Conservation (phyloP, 2,113 vertebrate genomes). For the Entelurus aequoreus region DNA sequence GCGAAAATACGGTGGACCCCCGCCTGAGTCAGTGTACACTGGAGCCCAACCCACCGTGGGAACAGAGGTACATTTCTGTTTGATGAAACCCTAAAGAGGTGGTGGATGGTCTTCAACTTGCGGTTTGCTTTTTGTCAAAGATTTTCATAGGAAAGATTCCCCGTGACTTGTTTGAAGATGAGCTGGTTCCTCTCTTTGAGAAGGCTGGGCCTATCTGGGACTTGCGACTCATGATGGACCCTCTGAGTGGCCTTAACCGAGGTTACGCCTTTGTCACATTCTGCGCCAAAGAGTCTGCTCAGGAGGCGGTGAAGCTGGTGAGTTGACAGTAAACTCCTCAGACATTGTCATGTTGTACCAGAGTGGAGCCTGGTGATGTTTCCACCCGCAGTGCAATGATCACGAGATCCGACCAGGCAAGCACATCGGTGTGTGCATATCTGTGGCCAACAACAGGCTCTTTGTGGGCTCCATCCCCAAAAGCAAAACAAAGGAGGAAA, state of each 20-base stretch:
- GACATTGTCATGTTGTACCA: background rate
- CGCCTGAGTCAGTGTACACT: constrained; percentile 87
- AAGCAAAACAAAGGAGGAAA: constrained; percentile 99
- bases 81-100: background rate
- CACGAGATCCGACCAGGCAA: constrained; percentile 96
- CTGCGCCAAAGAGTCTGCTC: constrained; percentile 95
- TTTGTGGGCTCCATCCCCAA: constrained; percentile 99
- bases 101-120: background rate
- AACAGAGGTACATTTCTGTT: constrained; percentile 83
- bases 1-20: constrained; percentile 95
- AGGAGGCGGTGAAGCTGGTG: constrained; percentile 96
- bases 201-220: constrained; percentile 97
- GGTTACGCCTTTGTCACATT: constrained; percentile 99
- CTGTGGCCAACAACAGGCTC: constrained; percentile 97
- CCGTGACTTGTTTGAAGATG: constrained; percentile 94
- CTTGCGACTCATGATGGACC: constrained; percentile 98
- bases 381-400: constrained; percentile 87
- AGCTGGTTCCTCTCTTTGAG: constrained; percentile 96
- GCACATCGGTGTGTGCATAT: constrained; percentile 98
- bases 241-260: constrained; percentile 91
- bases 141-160: constrained; percentile 99
- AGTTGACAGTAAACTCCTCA: constrained; percentile 43
- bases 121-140: constrained; percentile 50
- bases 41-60: constrained; percentile 88
- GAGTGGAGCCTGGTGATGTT: background rate